These are phyloP conservation scores for Lasioglossum calceatum DNA, from an alignment of 2,888 invertebrate species.

Conservation along the genomic window DNA sequence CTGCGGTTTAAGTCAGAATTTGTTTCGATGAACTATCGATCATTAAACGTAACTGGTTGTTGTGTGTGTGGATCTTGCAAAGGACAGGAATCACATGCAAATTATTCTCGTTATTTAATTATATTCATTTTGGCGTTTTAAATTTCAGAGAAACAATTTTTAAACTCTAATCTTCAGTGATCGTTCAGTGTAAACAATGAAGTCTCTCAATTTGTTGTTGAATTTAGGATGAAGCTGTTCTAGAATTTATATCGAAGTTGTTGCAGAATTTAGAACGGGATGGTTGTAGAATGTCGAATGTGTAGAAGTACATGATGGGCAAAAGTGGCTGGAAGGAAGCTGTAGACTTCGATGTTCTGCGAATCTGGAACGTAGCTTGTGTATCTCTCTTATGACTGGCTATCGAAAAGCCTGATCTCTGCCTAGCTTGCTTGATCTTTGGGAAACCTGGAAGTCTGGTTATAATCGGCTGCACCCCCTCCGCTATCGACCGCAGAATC, in stretches of 20 bases:
- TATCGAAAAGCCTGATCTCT: constrained; percentile 42
- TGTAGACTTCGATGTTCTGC: constrained; percentile 43
- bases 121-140: too few relatives aligned
- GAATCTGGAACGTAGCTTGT: constrained; percentile 69
- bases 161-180: too few relatives aligned
- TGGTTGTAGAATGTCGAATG: background rate
- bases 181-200: too few relatives aligned
- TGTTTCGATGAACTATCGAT: background rate
- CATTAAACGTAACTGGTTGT: background rate
- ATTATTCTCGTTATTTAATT: too few relatives aligned
- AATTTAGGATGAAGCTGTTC: too few relatives aligned
- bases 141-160: too few relatives aligned
- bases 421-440: constrained; percentile 38
- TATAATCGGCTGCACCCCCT: constrained; percentile 23
- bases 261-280: too few relatives aligned
- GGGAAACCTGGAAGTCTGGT: constrained; percentile 50
- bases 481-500: constrained; percentile 24
- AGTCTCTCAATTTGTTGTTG: background rate
- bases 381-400: constrained; percentile 24
- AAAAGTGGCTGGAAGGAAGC: constrained; percentile 55
- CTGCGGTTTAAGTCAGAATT: background rate
- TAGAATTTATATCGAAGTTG: background rate
- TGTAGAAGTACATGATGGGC: background rate
- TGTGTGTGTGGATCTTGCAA: background rate
- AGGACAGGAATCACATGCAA: too few relatives aligned